A percentile compares a stretch with the other conserved stretches of the same genome.
Conservation (phyloP, 2,797 vertebrate genomes). For the Iguana delicatissima region DNA sequence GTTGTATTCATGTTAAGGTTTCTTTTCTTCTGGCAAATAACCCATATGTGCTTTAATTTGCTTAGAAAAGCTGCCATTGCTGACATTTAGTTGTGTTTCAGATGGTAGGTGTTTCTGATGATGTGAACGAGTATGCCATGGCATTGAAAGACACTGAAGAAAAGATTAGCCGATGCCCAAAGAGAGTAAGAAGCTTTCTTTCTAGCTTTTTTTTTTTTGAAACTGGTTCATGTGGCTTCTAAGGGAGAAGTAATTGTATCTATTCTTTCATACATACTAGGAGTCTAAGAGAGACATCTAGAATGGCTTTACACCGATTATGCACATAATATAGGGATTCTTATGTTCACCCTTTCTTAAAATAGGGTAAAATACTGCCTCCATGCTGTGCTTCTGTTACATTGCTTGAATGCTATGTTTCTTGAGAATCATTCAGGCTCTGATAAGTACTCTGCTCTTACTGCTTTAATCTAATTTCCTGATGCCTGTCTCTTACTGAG, state of each 20-base stretch:
- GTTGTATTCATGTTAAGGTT: background rate
- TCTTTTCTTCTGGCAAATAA: background rate
- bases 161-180: constrained; percentile 93
- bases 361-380: background rate
- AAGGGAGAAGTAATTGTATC: background rate
- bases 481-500: background rate
- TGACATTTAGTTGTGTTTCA: constrained; percentile 69
- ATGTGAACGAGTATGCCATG: constrained; percentile 94
- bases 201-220: constrained; percentile 30
- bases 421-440: background rate
- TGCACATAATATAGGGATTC: background rate
- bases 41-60: background rate
- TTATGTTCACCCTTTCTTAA: background rate
- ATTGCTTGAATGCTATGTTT: too few species aligned
- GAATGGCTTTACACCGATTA: background rate
- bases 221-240: background rate
- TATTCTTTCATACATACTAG: background rate
- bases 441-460: background rate
- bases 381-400: background rate
- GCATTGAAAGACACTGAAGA: constrained; percentile 97
- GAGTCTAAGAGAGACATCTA: background rate
- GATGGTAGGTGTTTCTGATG: constrained; percentile 98
- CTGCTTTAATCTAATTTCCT: background rate
- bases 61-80: background rate
- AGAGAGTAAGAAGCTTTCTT: constrained; percentile 71